Evolutionary conservation across 1,140 invertebrate species (phyloP), one percentile per base, ranked within the genome.

Genomic region (Drosophila subpulchrella): DNA sequence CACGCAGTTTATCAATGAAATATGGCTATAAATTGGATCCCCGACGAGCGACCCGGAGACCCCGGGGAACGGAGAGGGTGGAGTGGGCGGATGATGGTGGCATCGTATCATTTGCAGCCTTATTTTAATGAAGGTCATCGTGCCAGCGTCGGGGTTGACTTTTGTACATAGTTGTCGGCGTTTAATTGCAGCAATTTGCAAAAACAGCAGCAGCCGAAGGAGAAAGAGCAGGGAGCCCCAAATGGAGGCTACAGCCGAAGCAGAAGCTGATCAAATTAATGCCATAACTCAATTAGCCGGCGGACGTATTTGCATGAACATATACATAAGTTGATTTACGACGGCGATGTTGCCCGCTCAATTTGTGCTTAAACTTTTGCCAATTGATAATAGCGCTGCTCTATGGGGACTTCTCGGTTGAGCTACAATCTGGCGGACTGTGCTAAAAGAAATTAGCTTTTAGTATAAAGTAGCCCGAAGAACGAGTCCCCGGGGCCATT

Each of bases 181-280:
- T 78, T 89, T 89, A 89, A 89, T 89, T 89, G 84, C 76, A 66
- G 70, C 66, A 89, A 81, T 89, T 89, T 84, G 77, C 79, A 70
- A 66, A 60, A 65, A 30, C 39, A 50, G 4, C 46, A 42, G 41
- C 38, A 17, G 5, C 34, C 42, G 17, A 70, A 55, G 60, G 66
- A 55, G 27, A 53, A 44, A 24, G 30, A 48, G 60, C 24, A 53
- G 42, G 30, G 17, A 30, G 44, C 41, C 32, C 15, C 41, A 60
- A 36, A 11, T 47, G 44, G n/a, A 50, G 27, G 48, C 48, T 50
- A n/a, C 51, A 56, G n/a, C 58, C 13, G 32, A 59, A 66, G 36
- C 71, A 15, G 38, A 59, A 66, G 36, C 71, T 74, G 85, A 89
- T 89, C 84, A 89, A 89, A 89, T 89, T 89, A 89, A 89, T 89